Conservation (phyloP, 1,140 invertebrate genomes). For the Euglossa dilemma region DNA sequence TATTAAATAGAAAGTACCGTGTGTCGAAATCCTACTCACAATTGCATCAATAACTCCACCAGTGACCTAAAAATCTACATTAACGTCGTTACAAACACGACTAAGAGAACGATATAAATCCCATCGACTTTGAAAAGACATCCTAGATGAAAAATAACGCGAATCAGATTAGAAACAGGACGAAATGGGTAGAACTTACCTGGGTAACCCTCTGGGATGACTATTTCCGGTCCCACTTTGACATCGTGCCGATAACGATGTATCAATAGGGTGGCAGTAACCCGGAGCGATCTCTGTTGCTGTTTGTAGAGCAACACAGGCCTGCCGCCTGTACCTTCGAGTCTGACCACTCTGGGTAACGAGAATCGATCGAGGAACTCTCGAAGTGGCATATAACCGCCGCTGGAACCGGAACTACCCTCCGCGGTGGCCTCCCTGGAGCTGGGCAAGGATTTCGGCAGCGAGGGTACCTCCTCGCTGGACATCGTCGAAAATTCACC, state of each 20-base stretch:
- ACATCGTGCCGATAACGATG: constrained; percentile 81
- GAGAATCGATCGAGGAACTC: constrained; percentile 81
- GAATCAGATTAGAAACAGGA: too few species aligned
- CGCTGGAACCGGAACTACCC: constrained; percentile 75
- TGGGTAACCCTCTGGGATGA: constrained; percentile 81
- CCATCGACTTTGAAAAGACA: too few species aligned
- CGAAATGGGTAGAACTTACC: constrained; percentile 67
- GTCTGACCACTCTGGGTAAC: constrained; percentile 79
- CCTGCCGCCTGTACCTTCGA: constrained; percentile 77
- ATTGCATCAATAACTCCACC: neutral
- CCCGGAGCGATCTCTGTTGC: constrained; percentile 79
- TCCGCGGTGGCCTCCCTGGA: constrained; percentile 80
- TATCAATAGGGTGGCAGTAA: constrained; percentile 78
- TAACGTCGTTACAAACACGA: too few species aligned
- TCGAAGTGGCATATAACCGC: constrained; percentile 77
- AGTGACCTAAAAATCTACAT: too few species aligned
- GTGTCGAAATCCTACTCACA: neutral
- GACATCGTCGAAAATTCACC: constrained; percentile 81
- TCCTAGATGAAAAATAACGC: too few species aligned
- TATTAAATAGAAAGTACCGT: neutral
- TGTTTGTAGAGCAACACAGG: constrained; percentile 81
- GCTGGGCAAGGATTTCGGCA: constrained; percentile 79
- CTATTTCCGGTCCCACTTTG: constrained; percentile 81
- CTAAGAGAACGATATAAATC: too few species aligned
- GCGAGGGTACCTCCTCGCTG: constrained; percentile 78